Conservation (phyloP, 2,888 invertebrate species). For the Pammene fasciana region DNA sequence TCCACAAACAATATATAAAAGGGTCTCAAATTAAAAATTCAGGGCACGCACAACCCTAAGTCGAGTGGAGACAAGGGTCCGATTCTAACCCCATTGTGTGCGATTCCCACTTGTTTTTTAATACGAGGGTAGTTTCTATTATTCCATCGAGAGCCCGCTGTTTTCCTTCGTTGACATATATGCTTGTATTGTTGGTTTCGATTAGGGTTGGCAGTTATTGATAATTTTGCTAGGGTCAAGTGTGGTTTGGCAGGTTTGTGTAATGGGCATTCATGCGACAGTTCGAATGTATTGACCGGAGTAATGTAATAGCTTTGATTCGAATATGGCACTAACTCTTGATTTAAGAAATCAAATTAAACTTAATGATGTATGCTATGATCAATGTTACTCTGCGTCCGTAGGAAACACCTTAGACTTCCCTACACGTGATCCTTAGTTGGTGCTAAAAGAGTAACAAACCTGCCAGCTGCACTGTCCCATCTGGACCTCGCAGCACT, state of each 20-base stretch:
- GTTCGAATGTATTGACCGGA: background rate
- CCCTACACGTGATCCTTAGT: too few species aligned
- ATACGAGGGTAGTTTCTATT: conserved; percentile 80
- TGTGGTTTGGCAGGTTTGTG: conserved; percentile 39
- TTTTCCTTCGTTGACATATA: conserved; percentile 73
- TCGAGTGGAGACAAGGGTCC: conserved; percentile 66
- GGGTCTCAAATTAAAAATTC: conserved; percentile 63
- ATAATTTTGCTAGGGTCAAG: conserved; percentile 70
- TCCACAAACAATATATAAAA: conserved; percentile 26
- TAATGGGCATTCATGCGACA: background rate
- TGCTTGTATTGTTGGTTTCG: conserved; percentile 54
- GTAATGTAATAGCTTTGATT: background rate
- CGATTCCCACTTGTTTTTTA: conserved; percentile 79
- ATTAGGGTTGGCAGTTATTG: conserved; percentile 60
- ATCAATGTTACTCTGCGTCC: too few species aligned
- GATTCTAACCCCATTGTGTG: conserved; percentile 75
- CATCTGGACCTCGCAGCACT: too few species aligned
- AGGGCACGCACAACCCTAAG: conserved; percentile 72
- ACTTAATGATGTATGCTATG: too few species aligned
- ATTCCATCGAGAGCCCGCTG: conserved; percentile 72
- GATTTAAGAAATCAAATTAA: too few species aligned
- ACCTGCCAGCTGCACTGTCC: too few species aligned
- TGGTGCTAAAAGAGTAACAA: too few species aligned
- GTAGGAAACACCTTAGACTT: too few species aligned
- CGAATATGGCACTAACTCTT: too few species aligned